Evolutionary conservation across 2,113 vertebrate genomes (phyloP), one percentile per base, ranked within the genome.

Genomic region (Eleginops maclovinus): DNA sequence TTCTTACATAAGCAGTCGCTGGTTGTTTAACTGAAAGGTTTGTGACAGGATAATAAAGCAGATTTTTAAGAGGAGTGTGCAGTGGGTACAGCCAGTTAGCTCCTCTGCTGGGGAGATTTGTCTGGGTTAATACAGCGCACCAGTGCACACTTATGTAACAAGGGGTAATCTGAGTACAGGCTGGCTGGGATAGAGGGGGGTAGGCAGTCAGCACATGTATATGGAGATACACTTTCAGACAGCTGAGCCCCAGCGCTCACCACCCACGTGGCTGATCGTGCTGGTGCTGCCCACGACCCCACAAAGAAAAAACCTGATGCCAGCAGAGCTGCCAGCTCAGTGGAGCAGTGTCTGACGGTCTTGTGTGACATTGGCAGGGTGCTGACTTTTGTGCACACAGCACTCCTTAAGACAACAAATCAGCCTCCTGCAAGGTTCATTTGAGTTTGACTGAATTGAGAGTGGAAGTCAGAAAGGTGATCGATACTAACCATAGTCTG

Each of bases 401-500:
- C 44, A 60, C 70, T 72, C 70, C 74, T 66, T 79, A 16, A 66
- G 49, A 83, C 65, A 83, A 72, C 74, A 81, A 43, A 65, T 71
- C 66, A 66, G 14, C 43, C 11, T 13, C 73, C 26, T 31, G 40
- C 21, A 24, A 76, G 62, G 54, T 59, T 59, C 8, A 79, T 77
- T 46, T 75, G 59, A 81, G 79, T 58, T 66, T 47, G 47, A 62
- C 36, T 55, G 41, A 62, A 14, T 21, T 41, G 11, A 36, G 31
- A 41, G 19, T 21, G 22, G 28, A 66, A 31, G 17, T 28, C 2
- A n/a, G 31, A 7, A 55, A 14, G 5, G 72, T 21, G 51, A 36
- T 12, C 59, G 22, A 66, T 68, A 85, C 93, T 93, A 88, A 97
- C 97, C 97, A 1, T 99, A 98, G 83, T 99, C 96, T n/a, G 97